Evolutionary conservation across 2,113 vertebrate genomes (phyloP).

Genomic region (Plectropomus leopardus): DNA sequence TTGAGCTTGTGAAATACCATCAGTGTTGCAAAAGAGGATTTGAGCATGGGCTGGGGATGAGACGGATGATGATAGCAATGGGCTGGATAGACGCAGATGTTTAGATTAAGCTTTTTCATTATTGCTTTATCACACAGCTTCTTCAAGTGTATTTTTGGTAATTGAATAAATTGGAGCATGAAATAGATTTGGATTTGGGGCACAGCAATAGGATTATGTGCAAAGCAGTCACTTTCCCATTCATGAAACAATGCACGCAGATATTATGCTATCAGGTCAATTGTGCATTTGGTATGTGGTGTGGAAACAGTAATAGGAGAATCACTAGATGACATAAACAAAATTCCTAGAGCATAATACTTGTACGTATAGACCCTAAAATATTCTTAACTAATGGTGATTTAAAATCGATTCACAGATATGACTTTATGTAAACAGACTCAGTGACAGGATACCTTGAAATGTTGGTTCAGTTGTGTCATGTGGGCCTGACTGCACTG

Average conservation of each 20-base stretch:
- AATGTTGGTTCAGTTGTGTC: conserved; percentile 16
- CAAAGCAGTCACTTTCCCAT: conserved; percentile 43
- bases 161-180: conserved; percentile 68
- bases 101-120: conserved; percentile 70
- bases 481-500: conserved; percentile 19
- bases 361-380: background rate
- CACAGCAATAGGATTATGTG: conserved; percentile 55
- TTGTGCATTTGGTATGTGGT: conserved; percentile 2
- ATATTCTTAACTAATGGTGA: background rate
- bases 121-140: conserved; percentile 66
- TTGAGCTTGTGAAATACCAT: conserved; percentile 76
- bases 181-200: conserved; percentile 64
- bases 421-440: background rate
- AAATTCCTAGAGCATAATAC: background rate
- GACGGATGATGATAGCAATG: conserved; percentile 59
- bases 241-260: conserved; percentile 55
- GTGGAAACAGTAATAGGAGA: conserved; percentile 6
- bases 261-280: conserved; percentile 29
- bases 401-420: conserved; percentile 1
- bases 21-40: conserved; percentile 70
- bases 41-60: conserved; percentile 63
- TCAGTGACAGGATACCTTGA: background rate
- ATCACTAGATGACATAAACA: background rate
- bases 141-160: conserved; percentile 64
- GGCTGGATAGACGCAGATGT: conserved; percentile 70